Conservation (phyloP, 1,140 invertebrate genomes). For the Carposina sasakii region DNA sequence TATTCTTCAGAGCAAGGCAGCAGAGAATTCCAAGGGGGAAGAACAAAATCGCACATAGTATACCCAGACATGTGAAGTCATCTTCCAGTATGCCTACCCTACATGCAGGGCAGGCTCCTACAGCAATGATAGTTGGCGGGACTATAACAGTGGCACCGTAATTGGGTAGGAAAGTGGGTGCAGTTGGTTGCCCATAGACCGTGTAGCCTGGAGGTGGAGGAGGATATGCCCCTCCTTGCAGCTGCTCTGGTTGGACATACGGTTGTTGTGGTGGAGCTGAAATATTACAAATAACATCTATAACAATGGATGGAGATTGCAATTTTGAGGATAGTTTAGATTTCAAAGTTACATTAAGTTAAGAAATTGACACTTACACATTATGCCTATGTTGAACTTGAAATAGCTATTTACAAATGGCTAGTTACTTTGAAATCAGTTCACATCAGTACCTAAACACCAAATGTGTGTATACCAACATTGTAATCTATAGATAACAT, state of each 20-base stretch:
- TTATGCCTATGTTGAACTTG: too few species aligned
- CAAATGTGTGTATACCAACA: too few species aligned
- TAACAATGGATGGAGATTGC: neutral
- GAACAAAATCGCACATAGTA: slow-evolving; percentile 88
- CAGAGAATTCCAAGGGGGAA: slow-evolving; percentile 89
- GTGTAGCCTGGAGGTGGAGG: slow-evolving; percentile 56
- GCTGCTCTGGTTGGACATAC: too few species aligned
- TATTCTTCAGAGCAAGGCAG: slow-evolving; percentile 84
- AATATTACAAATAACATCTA: slow-evolving; percentile 15
- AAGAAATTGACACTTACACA: too few species aligned
- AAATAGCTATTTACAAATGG: too few species aligned
- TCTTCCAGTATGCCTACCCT: slow-evolving; percentile 88
- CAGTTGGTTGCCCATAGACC: slow-evolving; percentile 36
- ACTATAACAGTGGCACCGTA: slow-evolving; percentile 72
- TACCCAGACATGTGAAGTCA: slow-evolving; percentile 86
- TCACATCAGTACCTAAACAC: too few species aligned
- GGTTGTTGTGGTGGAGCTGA: slow-evolving; percentile 22
- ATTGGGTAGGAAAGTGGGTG: slow-evolving; percentile 46
- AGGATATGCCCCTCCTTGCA: slow-evolving; percentile 33
- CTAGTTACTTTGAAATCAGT: too few species aligned
- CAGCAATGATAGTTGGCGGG: slow-evolving; percentile 62
- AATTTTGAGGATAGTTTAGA: slow-evolving; percentile 2
- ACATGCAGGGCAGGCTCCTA: slow-evolving; percentile 88
- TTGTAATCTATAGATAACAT: too few species aligned
- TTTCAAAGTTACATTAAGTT: too few species aligned